A percentile compares a stretch with the other conserved stretches of the same genome.
Conservation (phyloP, 2,113 vertebrate species). For the Trachemys scripta region DNA sequence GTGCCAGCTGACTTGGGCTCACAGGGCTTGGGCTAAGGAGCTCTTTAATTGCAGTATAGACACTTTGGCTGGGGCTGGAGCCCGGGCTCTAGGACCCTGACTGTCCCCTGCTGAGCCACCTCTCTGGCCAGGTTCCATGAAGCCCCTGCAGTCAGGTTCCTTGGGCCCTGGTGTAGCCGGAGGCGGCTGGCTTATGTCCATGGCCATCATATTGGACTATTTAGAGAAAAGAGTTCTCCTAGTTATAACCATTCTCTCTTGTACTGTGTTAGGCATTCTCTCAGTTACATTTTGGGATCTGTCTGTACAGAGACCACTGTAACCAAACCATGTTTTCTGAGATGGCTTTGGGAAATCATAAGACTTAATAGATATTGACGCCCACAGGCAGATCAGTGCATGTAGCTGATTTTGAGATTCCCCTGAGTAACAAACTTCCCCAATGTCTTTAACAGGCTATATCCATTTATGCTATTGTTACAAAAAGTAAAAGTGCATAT, state of each 20-base stretch:
- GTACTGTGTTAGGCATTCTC: not conserved
- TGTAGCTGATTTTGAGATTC: not conserved
- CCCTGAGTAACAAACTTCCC: not conserved
- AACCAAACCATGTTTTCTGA: accelerated
- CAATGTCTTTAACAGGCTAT: not conserved
- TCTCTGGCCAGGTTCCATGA: no score
- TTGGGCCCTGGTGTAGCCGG: no score
- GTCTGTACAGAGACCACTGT: not conserved
- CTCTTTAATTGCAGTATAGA: no score
- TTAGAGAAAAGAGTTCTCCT: not conserved
- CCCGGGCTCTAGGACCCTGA: no score
- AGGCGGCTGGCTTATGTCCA: no score
- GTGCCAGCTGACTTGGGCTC: no score
- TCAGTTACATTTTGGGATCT: not conserved
- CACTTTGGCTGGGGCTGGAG: no score
- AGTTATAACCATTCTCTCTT: not conserved
- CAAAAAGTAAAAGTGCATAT: not conserved
- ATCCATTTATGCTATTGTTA: not conserved
- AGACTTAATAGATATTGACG: not conserved
- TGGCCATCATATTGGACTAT: not conserved
- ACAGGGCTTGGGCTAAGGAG: no score
- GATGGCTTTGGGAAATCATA: accelerated
- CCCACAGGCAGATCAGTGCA: not conserved
- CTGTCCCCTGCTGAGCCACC: no score
- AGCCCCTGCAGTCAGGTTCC: no score